Base-by-base conservation (phyloP, 2,113 vertebrate genomes). In the Lagenorhynchus albirostris region DNA sequence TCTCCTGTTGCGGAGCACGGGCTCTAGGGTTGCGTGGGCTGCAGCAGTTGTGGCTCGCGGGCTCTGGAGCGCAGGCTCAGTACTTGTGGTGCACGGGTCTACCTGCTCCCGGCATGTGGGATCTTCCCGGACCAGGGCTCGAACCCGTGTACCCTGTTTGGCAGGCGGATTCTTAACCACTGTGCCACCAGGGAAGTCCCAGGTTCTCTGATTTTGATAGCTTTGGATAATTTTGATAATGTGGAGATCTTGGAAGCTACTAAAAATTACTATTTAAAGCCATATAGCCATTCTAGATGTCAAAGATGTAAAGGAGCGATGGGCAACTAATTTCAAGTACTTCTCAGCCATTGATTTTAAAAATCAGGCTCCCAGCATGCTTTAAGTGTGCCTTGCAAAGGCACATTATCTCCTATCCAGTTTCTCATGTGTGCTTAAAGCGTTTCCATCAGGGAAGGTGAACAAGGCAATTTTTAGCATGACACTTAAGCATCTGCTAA, bases 121-220 rank as follows among this genome's bases (percentile, higher is more conserved):
- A 53, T 17, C 50, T 53, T 53, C 14, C 50, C 1, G 15, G 15
- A 53, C 53, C 53, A 18, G 53, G 53, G 53, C 5, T 53, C 5
- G 5, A 53, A 53, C 5, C 15, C 53, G 15, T 53, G 53, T 53
- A 53, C 53, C 53, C 53, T 53, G 53, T 53, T 53, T 53, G 53
- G 53, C 15, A 53, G 53, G 53, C 1, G 53, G 53, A 53, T 53
- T 53, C 53, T 18, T 53, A 53, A 53, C 53, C 53, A 53, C 53
- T 53, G 53, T 53, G 15, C 53, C 53, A 53, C 53, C 53, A 53
- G 53, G 15, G 53, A 18, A 17, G 15, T 53, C 53, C 50, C 50
- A 81, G 38, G 12, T 77, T 73, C 63, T 74, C n/a, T 95, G 31
- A 50, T 86, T 96, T 94, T 94, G 60, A 71, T 73, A 86, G 38